Evolutionary conservation across 1,140 invertebrate species (phyloP).

Genomic region (Eulimnadia texana): DNA sequence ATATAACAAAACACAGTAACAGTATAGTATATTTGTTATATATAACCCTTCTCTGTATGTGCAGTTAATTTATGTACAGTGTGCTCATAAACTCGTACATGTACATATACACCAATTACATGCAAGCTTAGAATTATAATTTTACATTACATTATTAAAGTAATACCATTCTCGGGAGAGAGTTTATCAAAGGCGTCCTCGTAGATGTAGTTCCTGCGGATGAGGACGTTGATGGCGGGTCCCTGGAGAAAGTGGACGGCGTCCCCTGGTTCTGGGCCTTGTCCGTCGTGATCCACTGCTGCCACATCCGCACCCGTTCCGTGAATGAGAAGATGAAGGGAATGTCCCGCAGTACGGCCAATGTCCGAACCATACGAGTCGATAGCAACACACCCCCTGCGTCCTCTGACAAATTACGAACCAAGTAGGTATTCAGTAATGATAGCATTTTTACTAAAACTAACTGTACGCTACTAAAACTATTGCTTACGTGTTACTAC

Average conservation of each 20-base stretch:
- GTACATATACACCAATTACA: neutral
- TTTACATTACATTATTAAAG: neutral
- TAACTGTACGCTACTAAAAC: neutral
- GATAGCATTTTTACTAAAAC: constrained; percentile 14
- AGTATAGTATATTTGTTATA: too few species aligned
- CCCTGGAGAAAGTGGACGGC: constrained; percentile 55
- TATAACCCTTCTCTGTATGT: too few species aligned
- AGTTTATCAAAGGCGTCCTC: constrained; percentile 95
- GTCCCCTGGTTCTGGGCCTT: constrained; percentile 58
- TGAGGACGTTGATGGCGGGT: constrained; percentile 57
- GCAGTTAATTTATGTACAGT: neutral
- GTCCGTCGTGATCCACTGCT: constrained; percentile 53
- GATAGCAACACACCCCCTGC: constrained; percentile 63
- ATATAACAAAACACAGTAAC: too few species aligned
- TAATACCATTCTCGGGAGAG: constrained; percentile 70
- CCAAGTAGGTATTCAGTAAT: neutral
- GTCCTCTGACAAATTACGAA: constrained; percentile 29
- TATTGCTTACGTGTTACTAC: neutral
- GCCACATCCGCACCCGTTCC: constrained; percentile 70
- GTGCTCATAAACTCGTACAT: constrained; percentile 13
- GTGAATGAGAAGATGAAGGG: constrained; percentile 87
- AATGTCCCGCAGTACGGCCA: constrained; percentile 76
- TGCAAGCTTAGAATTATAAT: neutral
- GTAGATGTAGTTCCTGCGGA: constrained; percentile 82
- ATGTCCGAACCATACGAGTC: constrained; percentile 69